phyloP scores from a whole-genome alignment of 2,797 vertebrate species.

The Arrhamphus sclerolepis region DNA sequence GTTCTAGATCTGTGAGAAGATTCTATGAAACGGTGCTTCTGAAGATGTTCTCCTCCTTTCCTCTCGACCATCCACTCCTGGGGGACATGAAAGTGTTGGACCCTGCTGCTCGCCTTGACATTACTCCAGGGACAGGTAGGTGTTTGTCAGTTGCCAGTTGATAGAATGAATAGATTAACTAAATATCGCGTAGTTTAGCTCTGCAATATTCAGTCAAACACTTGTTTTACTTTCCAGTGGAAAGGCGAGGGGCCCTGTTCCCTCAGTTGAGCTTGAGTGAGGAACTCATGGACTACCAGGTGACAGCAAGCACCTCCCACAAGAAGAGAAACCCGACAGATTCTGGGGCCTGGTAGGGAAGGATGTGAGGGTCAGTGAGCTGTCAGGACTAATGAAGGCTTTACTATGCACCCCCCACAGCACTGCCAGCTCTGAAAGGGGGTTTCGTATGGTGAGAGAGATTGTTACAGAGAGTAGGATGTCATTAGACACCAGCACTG shows the following conservation, averaged over 20 bases:
- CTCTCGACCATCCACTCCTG: neutral
- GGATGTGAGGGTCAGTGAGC: conserved; percentile 9
- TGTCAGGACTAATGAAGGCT: conserved; percentile 10
- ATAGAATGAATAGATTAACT: neutral
- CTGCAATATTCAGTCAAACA: neutral
- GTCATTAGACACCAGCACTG: no score
- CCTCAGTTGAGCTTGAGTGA: neutral
- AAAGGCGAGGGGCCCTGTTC: conserved; percentile 8
- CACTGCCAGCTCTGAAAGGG: conserved; percentile 8
- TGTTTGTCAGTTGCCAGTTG: neutral
- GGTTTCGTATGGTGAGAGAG: conserved; percentile 1
- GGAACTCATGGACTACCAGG: conserved; percentile 10
- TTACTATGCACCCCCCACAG: neutral
- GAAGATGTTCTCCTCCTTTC: no score
- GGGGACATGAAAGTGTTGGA: conserved; percentile 5
- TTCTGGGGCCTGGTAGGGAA: conserved; percentile 8
- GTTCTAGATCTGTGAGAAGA: no score
- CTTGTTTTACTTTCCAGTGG: conserved; percentile 3
- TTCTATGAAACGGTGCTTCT: no score
- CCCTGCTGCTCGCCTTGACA: neutral
- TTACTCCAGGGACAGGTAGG: conserved; percentile 12
- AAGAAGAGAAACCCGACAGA: neutral
- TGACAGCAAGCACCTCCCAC: neutral
- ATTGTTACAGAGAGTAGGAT: conserved; percentile 2
- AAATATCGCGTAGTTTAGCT: neutral